Conservation (phyloP, 30 jellyfish, hydroid and myxozoan species). For the Aurelia coerulea region DNA sequence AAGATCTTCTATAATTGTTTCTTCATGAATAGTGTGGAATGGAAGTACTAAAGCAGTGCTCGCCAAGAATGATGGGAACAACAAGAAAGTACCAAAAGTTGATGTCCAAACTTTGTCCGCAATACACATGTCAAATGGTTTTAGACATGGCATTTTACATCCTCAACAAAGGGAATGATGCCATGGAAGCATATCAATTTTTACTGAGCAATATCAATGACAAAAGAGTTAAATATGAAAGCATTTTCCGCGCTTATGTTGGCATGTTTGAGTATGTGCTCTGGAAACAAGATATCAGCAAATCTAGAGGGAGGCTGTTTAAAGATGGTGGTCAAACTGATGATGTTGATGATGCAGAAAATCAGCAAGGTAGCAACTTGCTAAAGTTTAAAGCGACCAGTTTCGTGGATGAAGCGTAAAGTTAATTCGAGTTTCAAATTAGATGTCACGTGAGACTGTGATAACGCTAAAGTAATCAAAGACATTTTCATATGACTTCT, state of each 20-base stretch:
- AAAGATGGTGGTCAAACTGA: background rate
- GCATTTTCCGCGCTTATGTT: constrained; percentile 35
- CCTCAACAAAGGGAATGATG: constrained; percentile 25
- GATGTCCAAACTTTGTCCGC: constrained; percentile 56
- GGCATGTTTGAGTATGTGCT: constrained; percentile 61
- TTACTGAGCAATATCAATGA: constrained; percentile 2
- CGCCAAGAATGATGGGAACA: constrained; percentile 43
- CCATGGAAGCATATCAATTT: constrained; percentile 49
- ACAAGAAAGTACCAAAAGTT: constrained; percentile 25
- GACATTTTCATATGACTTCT: too few species aligned
- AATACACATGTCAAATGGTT: constrained; percentile 37
- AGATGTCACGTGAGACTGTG: too few species aligned
- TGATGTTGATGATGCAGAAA: background rate
- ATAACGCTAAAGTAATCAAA: too few species aligned
- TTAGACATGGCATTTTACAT: constrained; percentile 56
- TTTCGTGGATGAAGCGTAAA: too few species aligned
- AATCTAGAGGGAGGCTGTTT: too few species aligned
- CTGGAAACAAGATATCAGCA: constrained; percentile 28
- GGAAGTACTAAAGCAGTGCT: constrained; percentile 59
- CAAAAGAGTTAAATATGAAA: constrained; percentile 40
- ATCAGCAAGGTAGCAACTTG: background rate
- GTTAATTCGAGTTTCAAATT: too few species aligned
- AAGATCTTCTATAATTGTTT: background rate
- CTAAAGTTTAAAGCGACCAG: too few species aligned
- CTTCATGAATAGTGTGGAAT: constrained; percentile 32